Base-by-base conservation (phyloP, 2,888 invertebrate genomes). In the Heteromurus nitidus region DNA sequence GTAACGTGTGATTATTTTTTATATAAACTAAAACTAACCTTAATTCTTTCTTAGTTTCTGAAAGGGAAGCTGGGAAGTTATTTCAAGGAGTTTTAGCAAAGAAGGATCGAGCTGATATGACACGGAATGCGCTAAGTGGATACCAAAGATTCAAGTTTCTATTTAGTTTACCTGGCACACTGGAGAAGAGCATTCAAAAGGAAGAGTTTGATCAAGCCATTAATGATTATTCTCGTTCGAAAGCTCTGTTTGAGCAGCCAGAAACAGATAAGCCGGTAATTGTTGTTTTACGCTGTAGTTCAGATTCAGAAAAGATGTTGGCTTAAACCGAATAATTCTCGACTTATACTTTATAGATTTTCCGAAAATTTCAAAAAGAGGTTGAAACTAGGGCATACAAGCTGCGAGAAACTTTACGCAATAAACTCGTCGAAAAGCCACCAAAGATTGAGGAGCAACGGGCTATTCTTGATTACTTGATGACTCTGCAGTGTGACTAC, bases 161-260 rank as follows among this genome's bases (percentile, higher is more conserved):
- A 9, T 99, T 99, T 89, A 97, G 98, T 89, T 92, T 99, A 87
- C 98, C 99, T 0, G 94, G 96, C 44, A 94, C 95, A 62, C 98
- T 99, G 65, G 97, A 98, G 88, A 93, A 94, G 86, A 98, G 97
- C 88, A 96, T 99, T 82, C 93, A 95, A 87, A 94, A 95, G 88
- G 97, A 96, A 68, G 98, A 99, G 89, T 99, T 97, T 89, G 98
- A 99, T 89, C 92, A 97, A 68, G 97, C 99, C 24, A 96, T 99
- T 81, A 99, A 98, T 89, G 99, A 99, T 89, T 99, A 98, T 89
- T 95, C 96, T 0, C 92, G 99, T 87, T 99, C 97, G 2, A 97
- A 96, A 89, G 96, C 98, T 88, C 91, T 99, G 28, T 99, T 98
- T 91, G 95, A 96, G 80, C 96, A 96, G 89, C 86, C 86, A 3